Percentiles rank a stretch among this genome's conserved stretches.
Conservation (phyloP, 2,113 vertebrate genomes). For the Anolis carolinensis region DNA sequence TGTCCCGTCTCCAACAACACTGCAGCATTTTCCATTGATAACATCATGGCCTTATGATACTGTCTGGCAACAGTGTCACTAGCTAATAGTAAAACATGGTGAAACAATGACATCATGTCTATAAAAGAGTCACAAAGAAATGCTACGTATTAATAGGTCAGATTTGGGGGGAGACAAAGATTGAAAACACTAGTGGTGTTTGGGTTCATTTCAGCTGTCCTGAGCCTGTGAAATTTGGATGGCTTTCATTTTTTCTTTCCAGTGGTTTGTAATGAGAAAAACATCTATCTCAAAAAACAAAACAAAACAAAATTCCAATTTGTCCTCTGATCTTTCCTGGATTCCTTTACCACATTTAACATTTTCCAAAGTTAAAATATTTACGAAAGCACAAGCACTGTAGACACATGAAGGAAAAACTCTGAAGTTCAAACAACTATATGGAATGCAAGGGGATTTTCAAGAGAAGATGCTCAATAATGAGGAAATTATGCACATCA, state of each 20-base stretch:
- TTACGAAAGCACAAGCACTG: not conserved
- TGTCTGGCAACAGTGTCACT: conserved; percentile 54
- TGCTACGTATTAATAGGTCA: conserved; percentile 47
- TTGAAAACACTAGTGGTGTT: conserved; percentile 25
- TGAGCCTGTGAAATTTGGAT: conserved; percentile 44
- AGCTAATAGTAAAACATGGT: conserved; percentile 60
- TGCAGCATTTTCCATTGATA: conserved; percentile 33
- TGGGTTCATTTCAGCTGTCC: conserved; percentile 42
- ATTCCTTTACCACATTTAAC: conserved; percentile 48
- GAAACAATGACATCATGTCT: conserved; percentile 65
- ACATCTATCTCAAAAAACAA: conserved; percentile 52
- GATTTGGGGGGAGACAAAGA: conserved; percentile 37
- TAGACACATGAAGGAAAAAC: not conserved
- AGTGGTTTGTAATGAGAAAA: conserved; percentile 44
- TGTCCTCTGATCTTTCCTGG: conserved; percentile 54
- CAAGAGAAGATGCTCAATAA: not conserved
- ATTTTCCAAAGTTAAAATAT: conserved; percentile 31
- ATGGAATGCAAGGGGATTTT: not conserved
- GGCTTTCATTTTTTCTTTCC: conserved; percentile 8
- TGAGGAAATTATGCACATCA: not conserved
- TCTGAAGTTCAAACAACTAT: not conserved
- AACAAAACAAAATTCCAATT: conserved; percentile 26
- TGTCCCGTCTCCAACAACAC: conserved; percentile 26
- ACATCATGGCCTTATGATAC: conserved; percentile 23
- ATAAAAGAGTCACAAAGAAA: conserved; percentile 67